These are phyloP conservation scores for Cryptotermes secundus DNA, from an alignment of 1,140 invertebrate genomes.

Conservation along the genomic window DNA sequence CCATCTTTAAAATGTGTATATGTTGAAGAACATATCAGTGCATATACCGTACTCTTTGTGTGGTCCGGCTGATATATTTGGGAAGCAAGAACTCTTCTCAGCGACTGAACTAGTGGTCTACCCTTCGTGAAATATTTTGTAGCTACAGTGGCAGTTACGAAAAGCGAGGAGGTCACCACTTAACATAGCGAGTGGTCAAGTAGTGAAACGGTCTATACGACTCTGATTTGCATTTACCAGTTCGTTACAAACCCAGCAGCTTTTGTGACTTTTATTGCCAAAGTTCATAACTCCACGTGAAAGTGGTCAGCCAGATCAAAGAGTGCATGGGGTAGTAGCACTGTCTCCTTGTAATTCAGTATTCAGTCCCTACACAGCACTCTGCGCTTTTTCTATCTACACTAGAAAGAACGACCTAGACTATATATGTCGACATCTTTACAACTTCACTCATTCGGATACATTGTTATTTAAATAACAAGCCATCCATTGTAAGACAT, in stretches of 20 bases:
- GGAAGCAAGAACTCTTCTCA: no score
- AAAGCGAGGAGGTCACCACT: background rate
- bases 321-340: background rate
- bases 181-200: background rate
- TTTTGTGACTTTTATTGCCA: slow-evolving; percentile 2
- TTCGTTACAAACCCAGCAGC: background rate
- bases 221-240: background rate
- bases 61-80: no score
- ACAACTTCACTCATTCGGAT: no score
- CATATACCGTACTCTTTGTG: no score
- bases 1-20: no score
- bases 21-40: no score
- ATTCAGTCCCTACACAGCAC: background rate
- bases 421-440: no score
- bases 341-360: background rate
- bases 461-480: no score
- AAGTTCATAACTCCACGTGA: slow-evolving; percentile 13
- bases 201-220: background rate
- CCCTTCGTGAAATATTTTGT: background rate
- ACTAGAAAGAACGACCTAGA: background rate
- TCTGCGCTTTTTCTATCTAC: background rate
- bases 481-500: no score
- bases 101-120: background rate
- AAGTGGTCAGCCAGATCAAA: background rate
- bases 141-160: background rate